Percentiles rank a stretch among this genome's conserved stretches.
Conservation (phyloP, 2,797 vertebrate genomes). For the Knipowitschia caucasica region DNA sequence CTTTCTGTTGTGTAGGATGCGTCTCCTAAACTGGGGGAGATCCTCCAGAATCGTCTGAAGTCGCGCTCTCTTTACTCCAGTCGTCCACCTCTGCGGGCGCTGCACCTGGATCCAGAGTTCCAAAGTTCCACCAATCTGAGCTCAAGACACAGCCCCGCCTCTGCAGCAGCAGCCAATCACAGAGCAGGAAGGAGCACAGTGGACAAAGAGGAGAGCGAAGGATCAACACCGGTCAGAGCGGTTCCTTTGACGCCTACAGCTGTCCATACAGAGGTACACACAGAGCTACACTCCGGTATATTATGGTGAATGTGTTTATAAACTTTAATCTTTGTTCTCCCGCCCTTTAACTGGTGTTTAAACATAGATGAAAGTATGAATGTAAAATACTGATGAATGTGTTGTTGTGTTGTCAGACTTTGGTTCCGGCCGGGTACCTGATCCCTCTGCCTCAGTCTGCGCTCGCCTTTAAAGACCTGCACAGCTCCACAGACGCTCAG, state of each 20-base stretch:
- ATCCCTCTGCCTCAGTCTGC: slow-evolving; percentile 84
- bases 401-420: slow-evolving; percentile 65
- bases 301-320: too few relatives aligned
- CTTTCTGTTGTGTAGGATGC: slow-evolving; percentile 49
- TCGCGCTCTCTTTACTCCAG: slow-evolving; percentile 41
- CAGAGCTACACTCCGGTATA: not conserved
- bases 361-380: too few relatives aligned
- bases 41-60: slow-evolving; percentile 70
- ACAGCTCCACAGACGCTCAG: slow-evolving; percentile 53
- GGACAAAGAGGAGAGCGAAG: slow-evolving; percentile 63
- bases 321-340: too few relatives aligned
- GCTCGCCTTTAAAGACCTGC: slow-evolving; percentile 66
- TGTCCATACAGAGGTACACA: slow-evolving; percentile 57
- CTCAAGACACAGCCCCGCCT: slow-evolving; percentile 52
- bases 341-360: too few relatives aligned
- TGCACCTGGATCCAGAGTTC: slow-evolving; percentile 72
- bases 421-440: slow-evolving; percentile 87
- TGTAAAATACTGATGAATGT: too few relatives aligned
- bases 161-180: slow-evolving; percentile 31
- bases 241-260: slow-evolving; percentile 45
- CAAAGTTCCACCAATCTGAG: slow-evolving; percentile 53
- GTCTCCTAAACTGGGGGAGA: slow-evolving; percentile 69
- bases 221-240: slow-evolving; percentile 55
- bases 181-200: slow-evolving; percentile 58
- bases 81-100: slow-evolving; percentile 61